Evolutionary conservation across 2,888 invertebrate genomes (phyloP).

Genomic region (Dastarcus helophoroides): DNA sequence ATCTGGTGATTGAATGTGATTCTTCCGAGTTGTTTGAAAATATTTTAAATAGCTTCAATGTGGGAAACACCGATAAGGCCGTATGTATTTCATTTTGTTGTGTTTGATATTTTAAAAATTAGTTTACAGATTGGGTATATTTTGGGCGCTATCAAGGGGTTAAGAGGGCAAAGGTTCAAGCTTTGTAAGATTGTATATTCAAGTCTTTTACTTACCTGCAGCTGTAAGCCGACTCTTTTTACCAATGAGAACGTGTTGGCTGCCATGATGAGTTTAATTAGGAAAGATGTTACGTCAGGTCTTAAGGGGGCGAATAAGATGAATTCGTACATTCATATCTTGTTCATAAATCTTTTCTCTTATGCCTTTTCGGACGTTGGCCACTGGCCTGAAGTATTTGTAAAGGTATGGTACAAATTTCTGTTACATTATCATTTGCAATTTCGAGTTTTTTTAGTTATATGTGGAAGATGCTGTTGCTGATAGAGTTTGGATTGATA

Average conservation of each 20-base stretch:
- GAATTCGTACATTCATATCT: slow-evolving; percentile 66
- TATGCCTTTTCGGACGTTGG: slow-evolving; percentile 70
- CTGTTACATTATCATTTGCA: neutral
- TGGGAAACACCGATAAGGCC: slow-evolving; percentile 69
- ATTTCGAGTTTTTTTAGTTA: slow-evolving; percentile 41
- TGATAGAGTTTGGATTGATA: slow-evolving; percentile 90
- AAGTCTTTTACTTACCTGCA: slow-evolving; percentile 68
- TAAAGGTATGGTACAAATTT: slow-evolving; percentile 54
- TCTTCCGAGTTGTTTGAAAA: slow-evolving; percentile 64
- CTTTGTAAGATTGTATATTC: slow-evolving; percentile 70
- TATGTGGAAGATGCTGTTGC: slow-evolving; percentile 92
- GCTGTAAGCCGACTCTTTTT: slow-evolving; percentile 66
- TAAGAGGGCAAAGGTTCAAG: slow-evolving; percentile 68
- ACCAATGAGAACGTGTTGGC: slow-evolving; percentile 63
- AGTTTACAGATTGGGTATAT: slow-evolving; percentile 55
- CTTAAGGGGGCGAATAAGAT: slow-evolving; percentile 58
- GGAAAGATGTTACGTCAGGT: slow-evolving; percentile 59
- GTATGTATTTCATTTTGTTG: slow-evolving; percentile 32
- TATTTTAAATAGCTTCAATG: slow-evolving; percentile 63
- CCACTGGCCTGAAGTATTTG: slow-evolving; percentile 86
- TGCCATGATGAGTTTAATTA: slow-evolving; percentile 69
- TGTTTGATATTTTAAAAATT: neutral
- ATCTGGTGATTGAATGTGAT: slow-evolving; percentile 68
- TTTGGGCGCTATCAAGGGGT: slow-evolving; percentile 76
- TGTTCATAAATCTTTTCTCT: slow-evolving; percentile 75